A percentile compares a stretch with the other conserved stretches of the same genome.
phyloP scores from a whole-genome alignment of 2,113 vertebrate species.

The Petrocephalus microphthalmus region DNA sequence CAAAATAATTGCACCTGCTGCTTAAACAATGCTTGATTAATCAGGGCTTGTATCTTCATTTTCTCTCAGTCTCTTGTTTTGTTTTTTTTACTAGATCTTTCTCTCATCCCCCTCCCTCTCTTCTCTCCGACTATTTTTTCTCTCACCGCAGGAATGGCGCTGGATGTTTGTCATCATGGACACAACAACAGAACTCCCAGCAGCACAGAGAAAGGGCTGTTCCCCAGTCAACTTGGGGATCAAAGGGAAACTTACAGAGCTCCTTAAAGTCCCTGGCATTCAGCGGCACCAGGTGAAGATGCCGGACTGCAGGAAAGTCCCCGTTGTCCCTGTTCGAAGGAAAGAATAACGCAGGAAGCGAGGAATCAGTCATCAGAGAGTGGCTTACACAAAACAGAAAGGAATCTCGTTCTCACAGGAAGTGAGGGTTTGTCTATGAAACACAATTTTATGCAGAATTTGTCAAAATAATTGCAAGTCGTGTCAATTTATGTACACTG shows the following conservation, averaged over 20 bases:
- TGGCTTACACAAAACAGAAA: neutral
- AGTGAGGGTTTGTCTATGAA: neutral
- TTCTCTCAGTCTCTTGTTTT: neutral
- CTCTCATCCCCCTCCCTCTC: neutral
- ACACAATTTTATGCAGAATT: neutral
- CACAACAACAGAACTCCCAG: neutral
- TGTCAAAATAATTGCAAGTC: neutral
- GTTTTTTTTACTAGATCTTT: neutral
- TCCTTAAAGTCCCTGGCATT: neutral
- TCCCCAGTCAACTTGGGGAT: neutral
- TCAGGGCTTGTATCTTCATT: neutral
- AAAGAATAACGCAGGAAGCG: neutral
- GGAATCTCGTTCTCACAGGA: neutral
- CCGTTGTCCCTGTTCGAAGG: neutral
- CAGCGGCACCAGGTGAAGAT: neutral
- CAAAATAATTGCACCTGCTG: constrained; percentile 10
- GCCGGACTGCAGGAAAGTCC: neutral
- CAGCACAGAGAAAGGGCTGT: neutral
- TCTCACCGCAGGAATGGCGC: neutral
- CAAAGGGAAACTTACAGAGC: neutral
- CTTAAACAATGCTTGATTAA: constrained; percentile 4
- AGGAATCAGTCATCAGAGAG: neutral
- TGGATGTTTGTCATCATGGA: neutral
- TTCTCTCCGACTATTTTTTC: neutral
- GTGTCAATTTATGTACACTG: neutral